Conservation (phyloP, 2,113 vertebrate genomes). For the Anarrhichthys ocellatus region DNA sequence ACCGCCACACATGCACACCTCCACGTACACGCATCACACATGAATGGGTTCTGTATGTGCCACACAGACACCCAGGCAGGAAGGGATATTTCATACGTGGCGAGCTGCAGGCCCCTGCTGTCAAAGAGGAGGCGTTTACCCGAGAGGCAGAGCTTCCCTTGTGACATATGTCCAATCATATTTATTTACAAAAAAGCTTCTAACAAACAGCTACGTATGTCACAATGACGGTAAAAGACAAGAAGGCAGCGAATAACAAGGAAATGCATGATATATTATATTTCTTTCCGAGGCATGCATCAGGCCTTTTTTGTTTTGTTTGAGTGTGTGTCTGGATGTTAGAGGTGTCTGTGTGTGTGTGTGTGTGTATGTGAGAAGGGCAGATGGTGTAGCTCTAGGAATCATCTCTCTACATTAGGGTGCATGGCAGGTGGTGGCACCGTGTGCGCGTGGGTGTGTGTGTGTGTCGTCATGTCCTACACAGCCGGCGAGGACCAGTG, state of each 20-base stretch:
- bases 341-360: slow-evolving; percentile 8
- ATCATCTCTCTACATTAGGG: slow-evolving; percentile 65
- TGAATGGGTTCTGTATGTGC: neutral
- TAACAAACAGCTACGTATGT: neutral
- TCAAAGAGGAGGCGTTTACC: slow-evolving; percentile 24
- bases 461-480: slow-evolving; percentile 37
- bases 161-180: slow-evolving; percentile 17
- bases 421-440: slow-evolving; percentile 65
- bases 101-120: slow-evolving; percentile 27
- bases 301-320: neutral
- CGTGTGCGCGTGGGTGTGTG: slow-evolving; percentile 4
- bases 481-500: slow-evolving; percentile 45
- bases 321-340: neutral
- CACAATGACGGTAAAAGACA: neutral
- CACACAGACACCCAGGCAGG: slow-evolving; percentile 4
- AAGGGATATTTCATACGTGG: slow-evolving; percentile 19
- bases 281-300: neutral
- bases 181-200: slow-evolving; percentile 21
- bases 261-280: neutral
- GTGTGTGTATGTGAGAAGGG: slow-evolving; percentile 29
- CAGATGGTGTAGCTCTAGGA: slow-evolving; percentile 78
- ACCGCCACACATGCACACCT: slow-evolving; percentile 7
- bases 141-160: slow-evolving; percentile 12
- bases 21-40: neutral
- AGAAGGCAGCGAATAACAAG: neutral